Percentiles rank a stretch among this genome's conserved stretches.
Conservation (phyloP, 2,113 vertebrate species). For the Xenopus tropicalis region DNA sequence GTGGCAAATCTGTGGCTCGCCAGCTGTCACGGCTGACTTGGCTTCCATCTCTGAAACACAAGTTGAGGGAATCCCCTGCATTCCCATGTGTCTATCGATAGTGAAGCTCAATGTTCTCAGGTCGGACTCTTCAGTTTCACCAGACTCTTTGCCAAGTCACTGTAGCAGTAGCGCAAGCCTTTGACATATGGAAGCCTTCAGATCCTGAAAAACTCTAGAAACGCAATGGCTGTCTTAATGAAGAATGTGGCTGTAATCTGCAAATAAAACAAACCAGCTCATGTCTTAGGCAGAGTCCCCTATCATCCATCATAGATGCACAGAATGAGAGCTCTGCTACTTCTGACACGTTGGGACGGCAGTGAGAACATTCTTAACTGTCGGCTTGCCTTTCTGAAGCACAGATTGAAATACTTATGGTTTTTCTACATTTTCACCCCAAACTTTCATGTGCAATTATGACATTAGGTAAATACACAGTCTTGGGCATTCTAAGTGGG, state of each 20-base stretch:
- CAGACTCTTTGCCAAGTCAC: slow-evolving; percentile 10
- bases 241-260: slow-evolving; percentile 45
- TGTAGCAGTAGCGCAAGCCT: background rate
- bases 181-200: slow-evolving; percentile 50
- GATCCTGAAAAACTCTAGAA: slow-evolving; percentile 29
- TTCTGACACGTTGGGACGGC: slow-evolving; percentile 9
- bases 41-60: too few relatives aligned
- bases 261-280: slow-evolving; percentile 45
- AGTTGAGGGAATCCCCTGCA: too few relatives aligned
- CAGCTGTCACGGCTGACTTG: too few relatives aligned
- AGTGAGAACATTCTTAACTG: slow-evolving; percentile 13
- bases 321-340: slow-evolving; percentile 28
- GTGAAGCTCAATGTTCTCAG: background rate
- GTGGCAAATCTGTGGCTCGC: too few relatives aligned
- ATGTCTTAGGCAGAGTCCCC: slow-evolving; percentile 26
- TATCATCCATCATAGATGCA: slow-evolving; percentile 42
- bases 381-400: background rate
- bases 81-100: too few relatives aligned
- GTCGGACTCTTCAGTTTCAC: slow-evolving; percentile 5
- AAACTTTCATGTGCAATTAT: slow-evolving; percentile 7
- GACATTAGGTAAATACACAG: slow-evolving; percentile 12
- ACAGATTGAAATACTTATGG: slow-evolving; percentile 13
- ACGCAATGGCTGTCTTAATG: slow-evolving; percentile 36
- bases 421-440: slow-evolving; percentile 7
- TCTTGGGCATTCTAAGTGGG: background rate